Base-by-base conservation (phyloP, 2,888 invertebrate genomes). In the Drosophila multiciliata region DNA sequence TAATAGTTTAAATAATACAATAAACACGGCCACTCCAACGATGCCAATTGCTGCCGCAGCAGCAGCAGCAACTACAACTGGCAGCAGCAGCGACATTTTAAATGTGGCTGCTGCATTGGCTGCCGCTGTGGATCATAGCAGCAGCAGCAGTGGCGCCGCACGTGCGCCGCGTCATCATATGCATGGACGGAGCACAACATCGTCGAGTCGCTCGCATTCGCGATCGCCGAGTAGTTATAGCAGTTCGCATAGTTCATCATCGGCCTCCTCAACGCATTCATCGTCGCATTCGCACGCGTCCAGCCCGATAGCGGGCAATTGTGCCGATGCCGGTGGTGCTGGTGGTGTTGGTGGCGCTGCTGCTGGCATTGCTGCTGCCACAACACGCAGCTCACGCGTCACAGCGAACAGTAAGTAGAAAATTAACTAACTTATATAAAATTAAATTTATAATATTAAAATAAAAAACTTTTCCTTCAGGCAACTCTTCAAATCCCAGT, bases 131-230 rank as follows among this genome's bases (percentile, higher is more conserved):
- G 76, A 79, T 60, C 79, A 73, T 57, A 77, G 66, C 20, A 73
- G 77, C 85, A 72, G 83, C 78, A 77, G 79, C 84, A 69, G 80
- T 20, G 45, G 45, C 45, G 45, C 45, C 23, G 23, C 15, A 15
- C 82, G 86, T 58, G 81, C 78, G 35, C 78, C 77, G 49, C 89
- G 88, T 53, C 87, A 88, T 76, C 82, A 90, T 80, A 75, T 89
- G 68, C 92, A 92, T 71, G 94, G 94, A 50, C 91, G 92, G 40
- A 93, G 93, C 88, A 94, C 94, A 82, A 93, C 94, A 66, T 94
- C 94, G 71, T 94, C 94, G 73, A 94, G 94, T 89, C 92, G 94
- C 86, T 94, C 94, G 75, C 94, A 94, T 90, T 94, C 94, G 62
- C 93, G 94, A 58, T 93, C 93, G 69, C 93, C 93, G 72, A 93